Percentiles rank a stretch among this genome's conserved stretches.
phyloP scores from a whole-genome alignment of 1,140 invertebrate genomes.

The Pachypeltis micranthus region DNA sequence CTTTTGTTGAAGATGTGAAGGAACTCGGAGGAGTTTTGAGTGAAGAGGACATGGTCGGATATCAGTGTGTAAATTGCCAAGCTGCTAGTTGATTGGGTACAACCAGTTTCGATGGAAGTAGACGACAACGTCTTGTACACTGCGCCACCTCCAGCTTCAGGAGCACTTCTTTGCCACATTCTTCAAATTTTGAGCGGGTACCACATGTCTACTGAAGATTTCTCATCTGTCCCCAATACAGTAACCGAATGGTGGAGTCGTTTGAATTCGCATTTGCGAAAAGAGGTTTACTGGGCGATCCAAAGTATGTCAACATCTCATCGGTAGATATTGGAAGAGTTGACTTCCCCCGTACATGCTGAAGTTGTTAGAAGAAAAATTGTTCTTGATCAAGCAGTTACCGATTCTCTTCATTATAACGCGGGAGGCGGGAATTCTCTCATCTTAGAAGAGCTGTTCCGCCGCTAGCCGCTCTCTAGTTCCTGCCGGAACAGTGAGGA shows the following conservation, averaged over 20 bases:
- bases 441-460: no score
- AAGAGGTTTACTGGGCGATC: constrained; percentile 73
- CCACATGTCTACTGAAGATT: constrained; percentile 40
- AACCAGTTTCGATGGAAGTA: constrained; percentile 46
- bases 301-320: constrained; percentile 53
- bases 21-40: constrained; percentile 60
- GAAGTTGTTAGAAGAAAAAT: no score
- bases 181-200: constrained; percentile 64
- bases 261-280: constrained; percentile 85
- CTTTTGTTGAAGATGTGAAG: constrained; percentile 58
- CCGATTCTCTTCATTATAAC: no score
- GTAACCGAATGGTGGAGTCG: constrained; percentile 74
- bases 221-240: constrained; percentile 40
- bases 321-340: no score
- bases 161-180: constrained; percentile 64
- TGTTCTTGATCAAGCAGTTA: no score
- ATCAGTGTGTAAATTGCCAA: no score
- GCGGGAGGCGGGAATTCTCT: no score
- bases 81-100: constrained; percentile 50
- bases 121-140: constrained; percentile 52
- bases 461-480: no score
- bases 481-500: no score
- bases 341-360: no score
- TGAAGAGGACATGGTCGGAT: constrained; percentile 57
- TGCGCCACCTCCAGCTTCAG: constrained; percentile 65